A percentile compares a stretch with the other conserved stretches of the same genome.
phyloP scores from a whole-genome alignment of 2,113 vertebrate species.

The Glaucidium brasilianum region DNA sequence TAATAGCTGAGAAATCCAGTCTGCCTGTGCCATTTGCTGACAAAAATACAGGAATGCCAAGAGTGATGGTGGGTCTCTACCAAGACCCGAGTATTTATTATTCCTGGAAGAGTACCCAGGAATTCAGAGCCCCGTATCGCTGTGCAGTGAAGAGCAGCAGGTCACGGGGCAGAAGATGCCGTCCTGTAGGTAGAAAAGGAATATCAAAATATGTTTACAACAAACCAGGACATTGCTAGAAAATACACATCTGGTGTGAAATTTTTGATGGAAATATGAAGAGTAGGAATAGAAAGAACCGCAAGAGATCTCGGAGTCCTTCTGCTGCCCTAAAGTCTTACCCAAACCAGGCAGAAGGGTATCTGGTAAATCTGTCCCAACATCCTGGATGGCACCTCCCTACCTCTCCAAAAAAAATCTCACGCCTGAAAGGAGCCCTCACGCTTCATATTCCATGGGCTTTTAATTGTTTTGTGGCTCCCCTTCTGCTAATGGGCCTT shows the following conservation, averaged over 20 bases:
- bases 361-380: accelerated
- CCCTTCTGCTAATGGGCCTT: not conserved
- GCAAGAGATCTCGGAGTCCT: not conserved
- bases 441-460: not conserved
- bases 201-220: not conserved
- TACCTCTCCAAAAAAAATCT: not conserved
- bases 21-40: not conserved
- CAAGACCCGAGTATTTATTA: not conserved
- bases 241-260: not conserved
- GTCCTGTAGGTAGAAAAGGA: not conserved
- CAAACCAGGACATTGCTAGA: not conserved
- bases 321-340: not conserved
- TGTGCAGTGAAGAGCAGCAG: not conserved
- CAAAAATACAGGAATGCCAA: not conserved
- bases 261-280: not conserved
- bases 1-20: not conserved
- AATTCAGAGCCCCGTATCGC: not conserved
- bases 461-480: not conserved
- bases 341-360: not conserved
- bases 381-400: not conserved
- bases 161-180: not conserved
- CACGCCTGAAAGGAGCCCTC: not conserved
- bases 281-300: not conserved
- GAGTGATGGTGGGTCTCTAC: not conserved
- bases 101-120: not conserved